Evolutionary conservation across 2,113 vertebrate genomes (phyloP), one percentile per base, ranked within the genome.

Genomic region (Pomatorhinus ruficollis): DNA sequence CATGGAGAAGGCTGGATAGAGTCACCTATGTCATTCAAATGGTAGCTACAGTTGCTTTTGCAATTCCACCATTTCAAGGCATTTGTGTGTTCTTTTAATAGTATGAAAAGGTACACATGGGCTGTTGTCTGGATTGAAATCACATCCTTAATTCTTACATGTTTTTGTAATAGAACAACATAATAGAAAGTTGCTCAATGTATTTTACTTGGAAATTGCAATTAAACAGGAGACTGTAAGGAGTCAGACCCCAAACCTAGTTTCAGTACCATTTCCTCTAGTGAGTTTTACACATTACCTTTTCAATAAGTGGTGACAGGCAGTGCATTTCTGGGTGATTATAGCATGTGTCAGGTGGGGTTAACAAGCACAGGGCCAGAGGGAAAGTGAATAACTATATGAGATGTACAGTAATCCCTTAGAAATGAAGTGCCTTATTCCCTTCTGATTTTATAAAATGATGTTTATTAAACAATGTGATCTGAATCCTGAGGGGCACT

Each of bases 241-340:
- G 60, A 85, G 45, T 89, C 37, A 90, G 49, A 92, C 82, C 80
- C 39, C 79, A 97, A 96, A 90, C 33, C 49, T 79, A 64, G 60
- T 96, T 96, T 97, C 94, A 93, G 37, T 97, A 87, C 65, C 50
- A 47, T 90, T 97, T 97, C 95, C 90, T 97, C 94, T 92, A 87
- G 54, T 21, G 6, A 97, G 72, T 95, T 97, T 96, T 95, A 75
- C 83, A 85, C 84, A 83, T 96, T 95, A 91, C 83, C 79, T 91
- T 95, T 93, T 90, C 92, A 96, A 75, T 95, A 95, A 94, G 91
- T 96, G 96, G 89, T 97, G 96, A 97, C 96, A 97, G 87, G 75
- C 92, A 83, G 89, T 94, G 87, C 94, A 97, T 97, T 97, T 96
- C 94, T 97, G 84, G 59, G 88, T 93, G 94, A 96, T 97, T 97